Evolutionary conservation across 1,140 invertebrate genomes (phyloP).

Genomic region (Drosophila novamexicana): DNA sequence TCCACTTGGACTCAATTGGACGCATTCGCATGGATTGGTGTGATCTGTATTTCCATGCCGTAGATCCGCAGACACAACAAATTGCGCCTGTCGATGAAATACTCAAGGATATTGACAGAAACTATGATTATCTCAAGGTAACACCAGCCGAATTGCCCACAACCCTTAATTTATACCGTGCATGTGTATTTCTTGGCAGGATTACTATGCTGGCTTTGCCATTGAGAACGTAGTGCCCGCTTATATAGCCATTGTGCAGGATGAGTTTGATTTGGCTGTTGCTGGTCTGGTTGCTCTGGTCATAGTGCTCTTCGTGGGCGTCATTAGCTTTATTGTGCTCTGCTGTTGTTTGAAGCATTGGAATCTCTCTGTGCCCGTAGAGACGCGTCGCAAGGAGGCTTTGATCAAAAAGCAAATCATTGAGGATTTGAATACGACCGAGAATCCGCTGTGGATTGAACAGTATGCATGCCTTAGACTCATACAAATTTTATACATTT

Average conservation of each 20-base stretch:
- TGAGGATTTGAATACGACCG: constrained; percentile 93
- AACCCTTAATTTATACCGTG: neutral
- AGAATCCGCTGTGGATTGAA: constrained; percentile 97
- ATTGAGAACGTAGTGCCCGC: constrained; percentile 93
- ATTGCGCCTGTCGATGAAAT: constrained; percentile 92
- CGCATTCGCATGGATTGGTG: constrained; percentile 91
- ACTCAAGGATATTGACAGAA: constrained; percentile 92
- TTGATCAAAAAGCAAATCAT: constrained; percentile 93
- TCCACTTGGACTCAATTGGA: constrained; percentile 89
- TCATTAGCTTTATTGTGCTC: constrained; percentile 93
- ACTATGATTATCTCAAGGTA: constrained; percentile 92
- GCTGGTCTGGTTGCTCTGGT: constrained; percentile 93
- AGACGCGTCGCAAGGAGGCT: constrained; percentile 88
- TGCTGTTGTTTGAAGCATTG: constrained; percentile 95
- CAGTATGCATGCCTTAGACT: constrained; percentile 87
- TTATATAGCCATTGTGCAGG: constrained; percentile 86
- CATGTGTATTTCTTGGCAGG: constrained; percentile 40
- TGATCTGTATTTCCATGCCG: constrained; percentile 94
- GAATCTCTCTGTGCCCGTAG: constrained; percentile 86
- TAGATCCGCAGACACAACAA: constrained; percentile 90
- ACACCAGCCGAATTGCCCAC: constrained; percentile 73
- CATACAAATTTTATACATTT: neutral
- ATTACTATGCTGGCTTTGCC: constrained; percentile 87
- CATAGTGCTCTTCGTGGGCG: constrained; percentile 93
- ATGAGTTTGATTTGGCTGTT: constrained; percentile 93